Evolutionary conservation across 2,888 invertebrate genomes (phyloP), one percentile per base, ranked within the genome.

Genomic region (Andrena marginata): DNA sequence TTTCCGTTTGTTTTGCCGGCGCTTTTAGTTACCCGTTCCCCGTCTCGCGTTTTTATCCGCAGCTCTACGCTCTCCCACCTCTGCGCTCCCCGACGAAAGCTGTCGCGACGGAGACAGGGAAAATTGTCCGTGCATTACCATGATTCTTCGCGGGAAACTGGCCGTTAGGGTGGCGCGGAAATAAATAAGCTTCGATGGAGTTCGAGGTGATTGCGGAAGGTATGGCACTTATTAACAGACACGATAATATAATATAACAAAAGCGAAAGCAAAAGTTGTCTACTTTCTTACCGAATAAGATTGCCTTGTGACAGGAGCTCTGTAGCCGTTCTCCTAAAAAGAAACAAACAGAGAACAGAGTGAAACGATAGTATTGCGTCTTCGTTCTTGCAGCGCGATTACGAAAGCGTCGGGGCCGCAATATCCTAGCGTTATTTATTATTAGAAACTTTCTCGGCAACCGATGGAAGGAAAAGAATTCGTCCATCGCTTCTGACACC

Each of bases 1-100:
- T 29, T 23, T 2, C 23, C 67, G 67, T 54, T 33, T 68, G 67
- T 68, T 68, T 68, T 33, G 33, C 20, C 54, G 23, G 54, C 13
- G 54, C 54, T 54, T 33, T 68, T 54, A 35, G 54, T 48, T 48
- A 64, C 29, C 33, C 8, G 23, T 5, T 2, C 7, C 49, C 33
- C 16, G 23, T 20, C 31, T 8, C 56, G 7, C 26, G 29, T 33
- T 67, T 48, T 26, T 13, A 4, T 42, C 23, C 0, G 16, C 60
- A 29, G 20, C 16, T 51, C 35, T 49, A 59, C 64, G 33, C 35
- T 49, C 64, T 56, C 54, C 56, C 64, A n/a, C 26, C n/a, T 6
- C 23, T 4, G 13, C 42, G 35, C 42, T 26, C 1, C 31, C 2
- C 31, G 10, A 10, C n/a, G 23, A 51, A 29, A 51, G 35, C 13